phyloP scores from a whole-genome alignment of 1,140 invertebrate genomes.

The Lepidurus couesii region DNA sequence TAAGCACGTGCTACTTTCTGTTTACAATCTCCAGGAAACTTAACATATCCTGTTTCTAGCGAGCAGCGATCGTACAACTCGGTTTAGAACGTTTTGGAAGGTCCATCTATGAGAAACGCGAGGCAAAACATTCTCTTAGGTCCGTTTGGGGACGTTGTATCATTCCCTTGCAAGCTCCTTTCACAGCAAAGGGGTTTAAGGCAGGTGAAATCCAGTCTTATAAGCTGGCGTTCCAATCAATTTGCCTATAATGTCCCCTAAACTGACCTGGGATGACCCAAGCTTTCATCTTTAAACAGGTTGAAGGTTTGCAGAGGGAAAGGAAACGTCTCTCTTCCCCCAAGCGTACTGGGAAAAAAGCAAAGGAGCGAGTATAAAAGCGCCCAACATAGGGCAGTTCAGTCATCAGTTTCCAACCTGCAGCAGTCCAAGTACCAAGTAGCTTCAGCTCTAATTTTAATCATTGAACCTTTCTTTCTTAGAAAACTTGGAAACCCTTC shows the following conservation, averaged over 20 bases:
- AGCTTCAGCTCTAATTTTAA: background rate
- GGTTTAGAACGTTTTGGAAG: too few relatives aligned
- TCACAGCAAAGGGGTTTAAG: background rate
- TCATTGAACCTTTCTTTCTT: background rate
- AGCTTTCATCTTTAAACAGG: slow-evolving; percentile 1
- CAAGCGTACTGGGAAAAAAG: background rate
- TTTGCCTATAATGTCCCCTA: background rate
- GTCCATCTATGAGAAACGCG: too few relatives aligned
- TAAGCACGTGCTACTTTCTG: too few relatives aligned
- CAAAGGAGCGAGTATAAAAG: background rate
- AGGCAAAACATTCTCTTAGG: too few relatives aligned
- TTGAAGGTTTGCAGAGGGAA: background rate
- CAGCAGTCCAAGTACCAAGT: background rate
- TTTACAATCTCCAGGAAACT: too few relatives aligned
- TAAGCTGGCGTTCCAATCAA: background rate
- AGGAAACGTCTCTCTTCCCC: background rate
- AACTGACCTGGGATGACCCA: background rate
- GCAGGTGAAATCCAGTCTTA: background rate
- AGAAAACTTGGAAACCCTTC: background rate
- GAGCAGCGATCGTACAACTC: too few relatives aligned
- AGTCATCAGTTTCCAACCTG: slow-evolving; percentile 21
- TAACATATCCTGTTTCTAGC: too few relatives aligned
- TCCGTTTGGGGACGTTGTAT: background rate
- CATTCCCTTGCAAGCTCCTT: background rate
- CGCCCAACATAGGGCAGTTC: background rate